A percentile compares a stretch with the other conserved stretches of the same genome.
Evolutionary conservation across 2,888 invertebrate species (phyloP).

Genomic region (Gastracanthus pulcherrimus): DNA sequence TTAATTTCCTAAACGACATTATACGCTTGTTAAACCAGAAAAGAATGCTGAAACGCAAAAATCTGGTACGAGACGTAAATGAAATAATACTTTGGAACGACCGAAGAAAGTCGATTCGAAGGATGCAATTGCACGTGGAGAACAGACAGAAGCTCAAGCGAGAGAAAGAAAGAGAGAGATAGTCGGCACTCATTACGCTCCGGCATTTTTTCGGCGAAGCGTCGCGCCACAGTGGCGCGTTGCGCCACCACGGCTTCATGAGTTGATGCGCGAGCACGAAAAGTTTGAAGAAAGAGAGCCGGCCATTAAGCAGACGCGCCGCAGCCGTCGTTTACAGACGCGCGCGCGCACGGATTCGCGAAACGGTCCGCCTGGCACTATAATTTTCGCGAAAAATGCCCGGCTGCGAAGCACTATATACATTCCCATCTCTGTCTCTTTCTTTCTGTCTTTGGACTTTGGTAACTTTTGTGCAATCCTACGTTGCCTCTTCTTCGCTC

Average conservation of each 20-base stretch:
- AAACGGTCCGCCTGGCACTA: background rate
- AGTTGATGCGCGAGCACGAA: background rate
- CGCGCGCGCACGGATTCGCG: background rate
- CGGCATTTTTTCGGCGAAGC: background rate
- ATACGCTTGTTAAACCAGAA: no score
- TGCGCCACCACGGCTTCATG: no score
- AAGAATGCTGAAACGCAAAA: no score
- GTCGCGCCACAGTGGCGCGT: background rate
- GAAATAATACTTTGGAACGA: no score
- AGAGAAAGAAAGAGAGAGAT: no score
- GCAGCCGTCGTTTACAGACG: background rate
- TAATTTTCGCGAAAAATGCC: background rate
- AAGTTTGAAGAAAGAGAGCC: slow-evolving; percentile 1
- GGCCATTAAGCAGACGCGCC: slow-evolving; percentile 6
- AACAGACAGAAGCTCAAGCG: no score
- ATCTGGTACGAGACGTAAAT: no score
- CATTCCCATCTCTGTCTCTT: background rate
- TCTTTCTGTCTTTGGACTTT: no score
- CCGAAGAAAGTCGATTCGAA: background rate
- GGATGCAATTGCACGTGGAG: no score
- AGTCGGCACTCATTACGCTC: background rate
- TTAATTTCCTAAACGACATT: no score
- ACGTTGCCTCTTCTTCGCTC: no score
- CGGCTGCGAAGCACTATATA: background rate
- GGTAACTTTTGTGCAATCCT: no score